Evolutionary conservation across 2,113 vertebrate species (phyloP).

Genomic region (Salminus brasiliensis): DNA sequence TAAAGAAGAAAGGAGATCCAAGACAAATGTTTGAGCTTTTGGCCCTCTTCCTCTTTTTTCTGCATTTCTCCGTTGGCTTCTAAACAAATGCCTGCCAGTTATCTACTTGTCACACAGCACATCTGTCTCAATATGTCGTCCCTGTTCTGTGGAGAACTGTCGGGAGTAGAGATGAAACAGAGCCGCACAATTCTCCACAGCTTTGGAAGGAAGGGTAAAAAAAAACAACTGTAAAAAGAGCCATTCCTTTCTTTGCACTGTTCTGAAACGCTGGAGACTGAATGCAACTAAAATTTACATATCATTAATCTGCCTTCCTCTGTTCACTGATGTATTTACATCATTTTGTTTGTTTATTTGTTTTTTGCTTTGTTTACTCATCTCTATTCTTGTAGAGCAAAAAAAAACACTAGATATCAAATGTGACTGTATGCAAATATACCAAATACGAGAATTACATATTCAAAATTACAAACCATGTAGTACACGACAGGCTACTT

Average conservation of each 20-base stretch:
- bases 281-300: constrained; percentile 67
- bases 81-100: constrained; percentile 35
- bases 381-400: constrained; percentile 73
- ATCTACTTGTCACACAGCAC: constrained; percentile 50
- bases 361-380: constrained; percentile 67
- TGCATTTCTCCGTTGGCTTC: constrained; percentile 39
- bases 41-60: constrained; percentile 51
- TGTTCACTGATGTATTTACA: constrained; percentile 61
- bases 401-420: constrained; percentile 48
- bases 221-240: constrained; percentile 26
- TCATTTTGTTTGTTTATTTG: constrained; percentile 75
- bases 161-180: constrained; percentile 55
- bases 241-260: constrained; percentile 46
- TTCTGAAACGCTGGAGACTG: constrained; percentile 39
- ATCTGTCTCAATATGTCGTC: constrained; percentile 48
- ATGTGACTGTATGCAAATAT: constrained; percentile 73
- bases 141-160: constrained; percentile 42
- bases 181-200: constrained; percentile 55
- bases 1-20: constrained; percentile 61
- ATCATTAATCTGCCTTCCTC: constrained; percentile 53
- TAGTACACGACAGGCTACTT: constrained; percentile 6
- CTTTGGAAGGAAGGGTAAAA: constrained; percentile 30
- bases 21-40: constrained; percentile 59
- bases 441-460: constrained; percentile 37
- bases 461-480: constrained; percentile 39